Percentiles rank a stretch among this genome's conserved stretches.
These are phyloP conservation scores for Nixonia krombeini DNA, from an alignment of 1,140 invertebrate genomes.

Conservation along the genomic window DNA sequence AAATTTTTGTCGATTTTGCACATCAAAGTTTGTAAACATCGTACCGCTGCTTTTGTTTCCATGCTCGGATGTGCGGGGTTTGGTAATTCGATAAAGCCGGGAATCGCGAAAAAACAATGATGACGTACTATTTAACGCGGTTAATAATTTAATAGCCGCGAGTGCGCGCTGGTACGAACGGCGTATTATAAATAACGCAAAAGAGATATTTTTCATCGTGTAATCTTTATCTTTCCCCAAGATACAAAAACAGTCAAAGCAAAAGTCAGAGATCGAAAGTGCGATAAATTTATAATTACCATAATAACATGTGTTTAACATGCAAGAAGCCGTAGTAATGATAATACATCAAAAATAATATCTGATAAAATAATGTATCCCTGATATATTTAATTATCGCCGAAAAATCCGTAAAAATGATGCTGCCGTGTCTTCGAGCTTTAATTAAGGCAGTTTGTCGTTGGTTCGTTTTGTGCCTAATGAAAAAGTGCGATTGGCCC, in stretches of 20 bases:
- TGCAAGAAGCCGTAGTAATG: not conserved
- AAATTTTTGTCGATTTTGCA: too few relatives aligned
- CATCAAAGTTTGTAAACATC: too few relatives aligned
- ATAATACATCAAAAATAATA: too few relatives aligned
- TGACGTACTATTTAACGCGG: too few relatives aligned
- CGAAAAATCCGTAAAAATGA: not conserved
- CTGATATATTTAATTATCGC: not conserved
- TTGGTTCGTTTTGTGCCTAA: not conserved
- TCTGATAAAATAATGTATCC: not conserved
- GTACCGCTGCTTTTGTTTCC: too few relatives aligned
- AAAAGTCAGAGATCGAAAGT: not conserved
- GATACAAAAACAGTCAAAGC: not conserved
- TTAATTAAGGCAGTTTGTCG: not conserved
- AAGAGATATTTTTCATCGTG: too few relatives aligned
- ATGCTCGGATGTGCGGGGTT: too few relatives aligned
- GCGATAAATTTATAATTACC: conserved; percentile 1
- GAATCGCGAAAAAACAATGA: too few relatives aligned
- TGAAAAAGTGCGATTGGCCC: not conserved
- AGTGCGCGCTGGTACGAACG: too few relatives aligned
- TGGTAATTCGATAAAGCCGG: too few relatives aligned
- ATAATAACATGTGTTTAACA: conserved; percentile 2
- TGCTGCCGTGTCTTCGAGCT: not conserved
- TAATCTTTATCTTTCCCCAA: not conserved
- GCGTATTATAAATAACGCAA: too few relatives aligned
- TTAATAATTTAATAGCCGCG: too few relatives aligned